Conservation (phyloP, 2,888 invertebrate species). For the Agapostemon virescens region DNA sequence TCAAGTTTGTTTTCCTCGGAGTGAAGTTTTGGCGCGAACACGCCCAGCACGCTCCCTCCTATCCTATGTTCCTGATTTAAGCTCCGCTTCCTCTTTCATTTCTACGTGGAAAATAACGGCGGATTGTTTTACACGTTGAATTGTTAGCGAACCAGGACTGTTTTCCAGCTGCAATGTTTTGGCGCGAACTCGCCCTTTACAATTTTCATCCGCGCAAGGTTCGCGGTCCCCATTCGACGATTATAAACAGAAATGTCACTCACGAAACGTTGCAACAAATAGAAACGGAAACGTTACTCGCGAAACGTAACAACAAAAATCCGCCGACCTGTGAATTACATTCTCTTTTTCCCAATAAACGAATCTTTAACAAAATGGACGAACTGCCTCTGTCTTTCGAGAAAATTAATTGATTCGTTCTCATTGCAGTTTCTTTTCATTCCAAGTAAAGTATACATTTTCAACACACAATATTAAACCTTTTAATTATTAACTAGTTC, state of each 20-base stretch:
- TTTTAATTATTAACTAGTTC: no score
- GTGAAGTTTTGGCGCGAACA: conserved; percentile 15
- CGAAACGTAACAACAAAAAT: no score
- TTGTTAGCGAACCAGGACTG: not conserved
- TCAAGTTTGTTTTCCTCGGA: conserved; percentile 7
- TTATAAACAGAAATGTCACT: not conserved
- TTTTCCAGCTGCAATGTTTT: not conserved
- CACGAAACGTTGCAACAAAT: no score
- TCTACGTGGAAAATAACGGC: not conserved
- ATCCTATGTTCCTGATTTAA: conserved; percentile 15
- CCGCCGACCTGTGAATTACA: not conserved
- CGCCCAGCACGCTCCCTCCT: conserved; percentile 8
- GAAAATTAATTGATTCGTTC: not conserved
- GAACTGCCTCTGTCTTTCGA: not conserved
- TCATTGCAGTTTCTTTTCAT: not conserved
- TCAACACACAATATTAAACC: no score
- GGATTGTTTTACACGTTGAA: conserved; percentile 6
- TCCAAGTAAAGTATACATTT: no score
- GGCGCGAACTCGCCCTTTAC: conserved; percentile 7
- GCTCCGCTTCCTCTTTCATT: conserved; percentile 1
- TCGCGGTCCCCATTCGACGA: not conserved
- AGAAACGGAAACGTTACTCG: no score
- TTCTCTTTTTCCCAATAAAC: not conserved
- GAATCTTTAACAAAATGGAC: not conserved
- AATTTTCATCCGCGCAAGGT: not conserved